Conservation (phyloP, 2,113 vertebrate species). For the Tachycineta bicolor region DNA sequence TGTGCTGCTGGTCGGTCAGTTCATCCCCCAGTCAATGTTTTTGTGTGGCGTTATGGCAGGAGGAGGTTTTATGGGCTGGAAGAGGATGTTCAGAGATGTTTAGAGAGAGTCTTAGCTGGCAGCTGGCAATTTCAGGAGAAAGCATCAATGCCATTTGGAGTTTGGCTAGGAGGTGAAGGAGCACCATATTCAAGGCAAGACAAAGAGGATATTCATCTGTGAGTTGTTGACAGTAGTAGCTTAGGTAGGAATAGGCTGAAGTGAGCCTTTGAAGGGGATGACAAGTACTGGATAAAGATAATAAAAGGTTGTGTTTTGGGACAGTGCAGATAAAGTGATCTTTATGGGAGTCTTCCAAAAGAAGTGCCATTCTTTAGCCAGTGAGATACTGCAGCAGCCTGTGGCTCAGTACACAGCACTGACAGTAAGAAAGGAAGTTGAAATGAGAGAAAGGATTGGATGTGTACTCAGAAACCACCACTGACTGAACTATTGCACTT, state of each 20-base stretch:
- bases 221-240: background rate
- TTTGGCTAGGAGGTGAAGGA: background rate
- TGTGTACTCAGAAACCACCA: background rate
- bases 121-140: background rate
- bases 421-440: background rate
- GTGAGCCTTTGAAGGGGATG: background rate
- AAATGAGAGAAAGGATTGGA: background rate
- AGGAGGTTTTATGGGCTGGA: background rate
- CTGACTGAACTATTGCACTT: background rate
- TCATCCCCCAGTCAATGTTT: background rate
- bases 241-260: background rate
- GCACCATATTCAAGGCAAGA: background rate
- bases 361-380: background rate
- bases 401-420: background rate
- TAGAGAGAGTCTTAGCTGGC: background rate
- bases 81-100: background rate
- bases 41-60: background rate
- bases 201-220: background rate
- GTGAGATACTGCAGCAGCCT: background rate
- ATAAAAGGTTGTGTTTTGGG: background rate
- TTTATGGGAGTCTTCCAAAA: background rate
- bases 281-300: background rate
- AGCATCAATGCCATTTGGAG: background rate
- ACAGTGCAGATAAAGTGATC: background rate
- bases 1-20: fast-evolving